These are phyloP conservation scores for Lerema accius DNA, from an alignment of 1,140 invertebrate genomes.

Conservation along the genomic window DNA sequence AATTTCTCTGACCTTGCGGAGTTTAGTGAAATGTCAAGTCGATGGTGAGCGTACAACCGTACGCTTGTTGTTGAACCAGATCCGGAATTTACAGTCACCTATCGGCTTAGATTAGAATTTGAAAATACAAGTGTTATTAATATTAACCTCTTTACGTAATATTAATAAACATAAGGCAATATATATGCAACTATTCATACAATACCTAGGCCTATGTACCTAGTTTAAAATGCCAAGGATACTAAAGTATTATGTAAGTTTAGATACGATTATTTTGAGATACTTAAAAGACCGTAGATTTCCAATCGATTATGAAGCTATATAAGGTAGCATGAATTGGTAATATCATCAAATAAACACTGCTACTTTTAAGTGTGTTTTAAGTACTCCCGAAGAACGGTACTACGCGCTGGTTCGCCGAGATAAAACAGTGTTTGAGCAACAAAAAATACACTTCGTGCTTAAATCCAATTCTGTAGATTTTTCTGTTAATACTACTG, in stretches of 20 bases:
- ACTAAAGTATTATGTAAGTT: too few species aligned
- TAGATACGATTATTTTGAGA: background rate
- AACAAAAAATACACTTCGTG: background rate
- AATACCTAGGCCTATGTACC: background rate
- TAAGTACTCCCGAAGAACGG: background rate
- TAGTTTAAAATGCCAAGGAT: background rate
- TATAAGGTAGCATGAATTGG: too few species aligned
- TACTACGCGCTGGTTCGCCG: background rate
- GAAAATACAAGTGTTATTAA: background rate
- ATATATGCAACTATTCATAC: background rate
- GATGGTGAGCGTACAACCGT: conserved; percentile 46
- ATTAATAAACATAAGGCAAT: background rate
- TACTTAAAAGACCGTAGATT: too few species aligned
- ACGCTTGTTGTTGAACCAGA: conserved; percentile 38
- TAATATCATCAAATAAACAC: background rate
- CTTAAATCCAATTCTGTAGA: too few species aligned
- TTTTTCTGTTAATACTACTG: too few species aligned
- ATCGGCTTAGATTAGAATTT: conserved; percentile 2
- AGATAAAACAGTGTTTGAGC: background rate
- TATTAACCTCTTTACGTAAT: background rate
- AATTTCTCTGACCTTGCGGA: conserved; percentile 52
- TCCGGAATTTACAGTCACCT: conserved; percentile 40
- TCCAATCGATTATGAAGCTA: too few species aligned
- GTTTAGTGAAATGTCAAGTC: conserved; percentile 45
- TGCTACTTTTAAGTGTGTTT: background rate